Base-by-base conservation (phyloP, 2,888 invertebrate species). In the Limnephilus marmoratus region DNA sequence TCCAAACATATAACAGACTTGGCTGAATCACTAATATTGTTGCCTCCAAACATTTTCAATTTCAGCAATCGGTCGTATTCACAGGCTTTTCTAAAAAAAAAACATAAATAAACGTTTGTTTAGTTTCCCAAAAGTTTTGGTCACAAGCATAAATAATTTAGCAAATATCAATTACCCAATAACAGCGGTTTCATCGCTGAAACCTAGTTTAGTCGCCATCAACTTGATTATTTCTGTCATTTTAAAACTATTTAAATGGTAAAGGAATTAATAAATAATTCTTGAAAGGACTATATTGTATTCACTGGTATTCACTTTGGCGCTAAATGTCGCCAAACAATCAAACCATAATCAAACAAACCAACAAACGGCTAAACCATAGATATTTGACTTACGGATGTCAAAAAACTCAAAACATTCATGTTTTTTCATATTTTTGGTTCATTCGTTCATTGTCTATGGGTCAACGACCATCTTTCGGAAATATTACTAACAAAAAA, bases 1-100 rank as follows among this genome's bases (percentile, higher is more conserved):
- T 97, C 97, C 68, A 97, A 94, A 94, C 97, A 97, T 87, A 97
- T 95, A 0, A 97, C 96, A 45, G 96, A 95, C 95, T 97, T 97
- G 9, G 96, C 96, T 15, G 96, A 96, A 93, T 97, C 97, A 92
- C 96, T 96, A 85, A 97, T 94, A 83, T 95, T 95, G 92, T 94
- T 95, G 11, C 95, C 95, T 0, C 95, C 95, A 29, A 95, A 94
- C 1, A 95, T 95, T 94, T 96, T 96, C 0, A 95, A 95, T 94
- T 96, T 96, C 45, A 96, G 94, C 1, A 96, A 94, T 68, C 97
- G 94, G 81, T 96, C 95, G 93, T 95, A 96, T 94, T 96, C 97
- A 2, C 96, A 96, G 41, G 96, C 96, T 95, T 97, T 97, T 80
- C 97, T 97, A 94, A 41, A 93, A 93, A 93, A 37, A 29, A 68